Evolutionary conservation across 2,888 invertebrate genomes (phyloP).

Genomic region (Lasioglossum zephyrum): DNA sequence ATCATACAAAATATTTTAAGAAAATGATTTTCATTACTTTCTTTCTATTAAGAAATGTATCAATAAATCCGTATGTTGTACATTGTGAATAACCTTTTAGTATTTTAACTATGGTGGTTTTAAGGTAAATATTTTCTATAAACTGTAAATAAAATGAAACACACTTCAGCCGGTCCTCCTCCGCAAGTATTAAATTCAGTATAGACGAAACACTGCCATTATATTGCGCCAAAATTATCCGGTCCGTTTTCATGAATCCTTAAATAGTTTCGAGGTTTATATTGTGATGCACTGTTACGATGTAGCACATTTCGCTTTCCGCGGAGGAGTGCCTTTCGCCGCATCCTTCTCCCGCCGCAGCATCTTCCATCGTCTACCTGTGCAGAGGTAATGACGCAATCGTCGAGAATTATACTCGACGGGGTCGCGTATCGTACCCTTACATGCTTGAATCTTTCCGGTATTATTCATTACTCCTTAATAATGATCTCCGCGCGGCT

Average conservation of each 20-base stretch:
- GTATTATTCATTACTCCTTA: constrained; percentile 78
- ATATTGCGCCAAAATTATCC: not conserved
- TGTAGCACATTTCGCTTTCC: constrained; percentile 57
- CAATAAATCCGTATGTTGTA: no score
- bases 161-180: not conserved
- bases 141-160: not conserved
- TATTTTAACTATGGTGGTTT: not conserved
- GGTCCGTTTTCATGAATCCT: constrained; percentile 34
- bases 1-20: not conserved
- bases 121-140: not conserved
- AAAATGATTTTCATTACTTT: no score
- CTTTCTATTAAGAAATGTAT: not conserved
- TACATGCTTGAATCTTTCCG: constrained; percentile 76
- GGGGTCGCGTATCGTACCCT: constrained; percentile 71
- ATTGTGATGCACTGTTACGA: constrained; percentile 59
- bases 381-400: constrained; percentile 75
- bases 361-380: constrained; percentile 35
- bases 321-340: constrained; percentile 42
- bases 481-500: constrained; percentile 71
- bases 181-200: not conserved
- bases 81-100: not conserved
- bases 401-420: constrained; percentile 75
- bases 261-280: constrained; percentile 55
- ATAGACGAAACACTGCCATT: not conserved
- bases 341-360: constrained; percentile 16